A percentile compares a stretch with the other conserved stretches of the same genome.
Conservation (phyloP, 2,888 invertebrate genomes). For the Dryocosmus kuriphilus region DNA sequence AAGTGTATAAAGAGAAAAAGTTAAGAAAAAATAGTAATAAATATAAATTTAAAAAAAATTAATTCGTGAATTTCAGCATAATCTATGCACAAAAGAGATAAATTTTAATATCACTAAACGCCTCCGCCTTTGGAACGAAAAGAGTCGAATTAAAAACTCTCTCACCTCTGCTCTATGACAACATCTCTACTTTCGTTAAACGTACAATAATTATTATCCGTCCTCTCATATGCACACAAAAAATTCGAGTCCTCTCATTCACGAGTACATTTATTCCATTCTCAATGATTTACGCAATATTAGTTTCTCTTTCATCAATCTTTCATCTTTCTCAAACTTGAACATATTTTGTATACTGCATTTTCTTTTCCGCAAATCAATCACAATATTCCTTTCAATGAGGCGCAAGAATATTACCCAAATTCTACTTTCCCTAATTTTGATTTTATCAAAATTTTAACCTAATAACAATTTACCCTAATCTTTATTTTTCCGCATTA, state of each 20-base stretch:
- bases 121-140: neutral
- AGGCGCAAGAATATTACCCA: no score
- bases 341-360: neutral
- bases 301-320: constrained; percentile 31
- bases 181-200: constrained; percentile 34
- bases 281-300: constrained; percentile 26
- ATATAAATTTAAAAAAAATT: no score
- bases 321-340: constrained; percentile 15
- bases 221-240: constrained; percentile 27
- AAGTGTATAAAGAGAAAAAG: no score
- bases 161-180: constrained; percentile 39
- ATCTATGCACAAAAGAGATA: no score
- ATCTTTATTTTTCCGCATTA: no score
- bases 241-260: constrained; percentile 25
- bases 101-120: neutral
- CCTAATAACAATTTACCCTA: no score
- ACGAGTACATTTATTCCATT: constrained; percentile 5
- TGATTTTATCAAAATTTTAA: no score
- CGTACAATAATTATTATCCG: constrained; percentile 28
- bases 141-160: constrained; percentile 25
- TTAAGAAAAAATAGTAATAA: no score
- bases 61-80: no score
- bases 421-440: no score
- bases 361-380: neutral
- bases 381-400: neutral